phyloP scores from a whole-genome alignment of 2,888 invertebrate genomes.

The Sinohyriopsis cumingii region DNA sequence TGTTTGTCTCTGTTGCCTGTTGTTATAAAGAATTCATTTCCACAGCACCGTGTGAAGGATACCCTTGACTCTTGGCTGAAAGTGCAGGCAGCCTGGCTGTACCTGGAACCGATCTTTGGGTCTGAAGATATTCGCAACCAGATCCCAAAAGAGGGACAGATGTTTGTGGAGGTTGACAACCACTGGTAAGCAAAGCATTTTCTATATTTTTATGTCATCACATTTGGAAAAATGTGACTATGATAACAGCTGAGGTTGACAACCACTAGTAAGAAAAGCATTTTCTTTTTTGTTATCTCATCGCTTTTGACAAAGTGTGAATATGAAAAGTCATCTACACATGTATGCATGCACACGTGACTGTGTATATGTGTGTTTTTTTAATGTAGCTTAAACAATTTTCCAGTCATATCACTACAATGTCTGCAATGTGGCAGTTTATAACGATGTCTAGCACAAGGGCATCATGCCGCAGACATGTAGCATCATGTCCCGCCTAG shows the following conservation, averaged over 20 bases:
- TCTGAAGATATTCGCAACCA: conserved; percentile 71
- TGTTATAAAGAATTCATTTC: neutral
- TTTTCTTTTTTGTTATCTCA: neutral
- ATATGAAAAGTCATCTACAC: too few relatives aligned
- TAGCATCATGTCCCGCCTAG: too few relatives aligned
- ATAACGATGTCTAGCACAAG: too few relatives aligned
- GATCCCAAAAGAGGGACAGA: conserved; percentile 70
- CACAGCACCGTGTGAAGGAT: conserved; percentile 68
- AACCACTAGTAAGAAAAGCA: conserved; percentile 59
- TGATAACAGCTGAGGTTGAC: too few relatives aligned
- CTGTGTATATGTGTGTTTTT: too few relatives aligned
- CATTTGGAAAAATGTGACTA: neutral
- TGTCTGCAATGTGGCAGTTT: too few relatives aligned
- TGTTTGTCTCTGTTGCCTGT: conserved; percentile 2
- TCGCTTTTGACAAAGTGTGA: neutral
- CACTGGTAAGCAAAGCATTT: conserved; percentile 60
- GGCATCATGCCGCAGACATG: too few relatives aligned
- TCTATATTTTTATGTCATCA: neutral
- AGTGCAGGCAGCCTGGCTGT: conserved; percentile 71
- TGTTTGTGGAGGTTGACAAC: conserved; percentile 70
- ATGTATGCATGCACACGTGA: too few relatives aligned
- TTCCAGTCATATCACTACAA: too few relatives aligned
- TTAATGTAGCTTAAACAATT: too few relatives aligned
- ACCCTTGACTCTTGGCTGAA: conserved; percentile 70
- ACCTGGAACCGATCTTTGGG: conserved; percentile 71